Percentiles rank a stretch among this genome's conserved stretches.
Evolutionary conservation across 2,888 invertebrate species (phyloP).

Genomic region (Tanytarsus gracilentus): DNA sequence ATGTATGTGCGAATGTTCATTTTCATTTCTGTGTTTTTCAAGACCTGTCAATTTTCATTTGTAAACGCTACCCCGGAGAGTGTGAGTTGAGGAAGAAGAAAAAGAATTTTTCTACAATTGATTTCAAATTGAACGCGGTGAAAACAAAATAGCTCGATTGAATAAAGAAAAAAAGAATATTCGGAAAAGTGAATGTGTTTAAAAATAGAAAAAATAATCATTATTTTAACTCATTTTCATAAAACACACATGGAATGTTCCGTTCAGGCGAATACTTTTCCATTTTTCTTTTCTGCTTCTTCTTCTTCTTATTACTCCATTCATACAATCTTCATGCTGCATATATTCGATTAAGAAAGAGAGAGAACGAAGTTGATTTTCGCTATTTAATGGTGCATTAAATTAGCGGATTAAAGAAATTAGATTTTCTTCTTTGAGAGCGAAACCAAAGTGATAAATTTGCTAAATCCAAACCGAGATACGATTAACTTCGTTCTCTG

Average conservation of each 20-base stretch:
- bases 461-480: too few relatives aligned
- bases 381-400: too few relatives aligned
- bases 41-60: conserved; percentile 15
- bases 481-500: too few relatives aligned
- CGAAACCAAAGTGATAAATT: too few relatives aligned
- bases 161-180: neutral
- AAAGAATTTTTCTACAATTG: neutral
- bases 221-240: neutral
- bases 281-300: too few relatives aligned
- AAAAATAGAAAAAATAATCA: conserved; percentile 12
- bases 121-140: neutral
- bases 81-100: neutral
- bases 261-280: neutral
- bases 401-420: too few relatives aligned
- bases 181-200: neutral
- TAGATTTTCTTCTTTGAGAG: too few relatives aligned
- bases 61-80: neutral
- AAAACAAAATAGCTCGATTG: conserved; percentile 1
- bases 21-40: neutral
- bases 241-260: neutral
- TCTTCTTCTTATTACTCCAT: too few relatives aligned
- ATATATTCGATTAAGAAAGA: too few relatives aligned
- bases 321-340: too few relatives aligned
- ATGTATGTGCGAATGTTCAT: neutral
- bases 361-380: too few relatives aligned